Evolutionary conservation across 2,113 vertebrate genomes (phyloP), one percentile per base, ranked within the genome.

Genomic region (Galeopterus variegatus): DNA sequence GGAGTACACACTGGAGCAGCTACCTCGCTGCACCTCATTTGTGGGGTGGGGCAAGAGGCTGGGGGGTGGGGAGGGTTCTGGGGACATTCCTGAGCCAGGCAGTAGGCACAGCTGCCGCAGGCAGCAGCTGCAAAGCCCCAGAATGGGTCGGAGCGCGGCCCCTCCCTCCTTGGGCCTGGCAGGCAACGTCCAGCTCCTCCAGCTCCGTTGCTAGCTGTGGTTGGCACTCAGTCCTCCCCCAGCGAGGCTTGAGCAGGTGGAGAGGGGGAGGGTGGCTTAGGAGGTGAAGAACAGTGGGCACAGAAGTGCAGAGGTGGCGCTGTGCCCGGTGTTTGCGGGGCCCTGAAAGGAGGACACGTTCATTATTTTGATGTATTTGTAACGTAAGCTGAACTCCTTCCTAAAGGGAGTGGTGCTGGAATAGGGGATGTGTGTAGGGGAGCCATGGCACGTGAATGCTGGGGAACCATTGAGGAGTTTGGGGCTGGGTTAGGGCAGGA

Each of bases 101-200:
- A 33, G 41, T 48, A 65, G 79, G 64, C 83, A 11, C 92, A 94
- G 85, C 76, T 93, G 92, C 0, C 3, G 86, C n/a, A 11, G 56
- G 56, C 23, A 88, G 92, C 92, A 95, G 90, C 77, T 97, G 97
- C 52, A 48, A 70, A 52, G 77, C 64, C 52, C 75, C 73, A 9
- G 56, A 58, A n/a, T 21, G 62, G 93, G 31, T 26, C 80, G 13
- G 15, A 87, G 9, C 0, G 0, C 24, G 69, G 54, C 45, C 23
- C 92, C 85, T 76, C 58, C 75, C 48, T 88, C 36, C 70, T 75
- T 26, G 1, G 75, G 64, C 73, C 64, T 83, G 69, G 80, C 41
- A 33, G 83, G 79, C 41, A 0, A 11, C n/a, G 69, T 54, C 18
- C 69, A 36, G 73, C 11, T 50, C 26, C 64, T 18, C 60, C 1